A percentile compares a stretch with the other conserved stretches of the same genome.
Evolutionary conservation across 2,113 vertebrate genomes (phyloP).

Genomic region (Callipepla californica): DNA sequence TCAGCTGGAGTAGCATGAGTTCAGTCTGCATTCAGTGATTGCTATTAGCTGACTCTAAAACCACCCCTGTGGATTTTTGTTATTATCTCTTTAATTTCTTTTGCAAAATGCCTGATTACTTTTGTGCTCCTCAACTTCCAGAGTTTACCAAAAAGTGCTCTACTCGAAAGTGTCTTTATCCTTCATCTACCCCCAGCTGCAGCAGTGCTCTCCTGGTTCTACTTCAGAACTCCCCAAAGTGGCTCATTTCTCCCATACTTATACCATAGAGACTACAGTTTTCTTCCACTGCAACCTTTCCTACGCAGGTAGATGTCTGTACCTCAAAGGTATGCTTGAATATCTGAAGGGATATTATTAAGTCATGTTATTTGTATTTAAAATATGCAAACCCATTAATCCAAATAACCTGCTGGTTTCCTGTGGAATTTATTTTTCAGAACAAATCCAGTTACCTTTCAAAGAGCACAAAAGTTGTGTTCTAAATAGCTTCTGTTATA

Average conservation of each 20-base stretch:
- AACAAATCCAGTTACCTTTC: not conserved
- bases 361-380: not conserved
- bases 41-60: not conserved
- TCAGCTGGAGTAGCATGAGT: not conserved
- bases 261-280: not conserved
- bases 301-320: not conserved
- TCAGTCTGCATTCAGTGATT: fast-evolving
- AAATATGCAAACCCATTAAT: slow-evolving; percentile 19
- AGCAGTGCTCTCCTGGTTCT: not conserved
- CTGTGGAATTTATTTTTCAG: not conserved
- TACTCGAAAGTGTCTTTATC: not conserved
- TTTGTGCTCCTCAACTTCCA: not conserved
- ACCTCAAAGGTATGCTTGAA: not conserved
- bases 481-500: slow-evolving; percentile 2
- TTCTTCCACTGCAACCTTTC: not conserved
- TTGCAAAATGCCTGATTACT: not conserved
- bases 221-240: not conserved
- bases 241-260: not conserved
- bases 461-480: not conserved
- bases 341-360: not conserved
- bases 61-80: not conserved
- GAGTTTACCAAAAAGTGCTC: not conserved
- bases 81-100: not conserved
- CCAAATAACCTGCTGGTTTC: slow-evolving; percentile 18
- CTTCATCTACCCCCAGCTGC: not conserved